Percentiles rank a stretch among this genome's conserved stretches.
Conservation (phyloP, 2,797 vertebrate genomes). For the Mus spretus region DNA sequence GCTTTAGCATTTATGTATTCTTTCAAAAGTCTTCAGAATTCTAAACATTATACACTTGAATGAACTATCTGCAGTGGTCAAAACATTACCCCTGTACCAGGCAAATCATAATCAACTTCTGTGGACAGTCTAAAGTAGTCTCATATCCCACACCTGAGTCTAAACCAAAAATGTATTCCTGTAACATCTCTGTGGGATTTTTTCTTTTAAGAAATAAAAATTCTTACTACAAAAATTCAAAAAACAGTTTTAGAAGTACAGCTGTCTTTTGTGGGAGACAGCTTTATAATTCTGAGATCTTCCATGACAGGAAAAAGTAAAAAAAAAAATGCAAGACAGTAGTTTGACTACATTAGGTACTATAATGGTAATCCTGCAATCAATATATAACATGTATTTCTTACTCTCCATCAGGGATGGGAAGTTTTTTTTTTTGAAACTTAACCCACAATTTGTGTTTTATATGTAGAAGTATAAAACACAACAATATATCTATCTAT, state of each 20-base stretch:
- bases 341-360: not conserved
- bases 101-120: not conserved
- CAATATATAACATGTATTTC: not conserved
- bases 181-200: not conserved
- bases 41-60: not conserved
- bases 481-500: not conserved
- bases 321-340: too few species aligned
- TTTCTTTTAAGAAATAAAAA: not conserved
- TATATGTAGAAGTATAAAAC: not conserved
- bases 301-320: not conserved
- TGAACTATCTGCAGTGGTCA: not conserved
- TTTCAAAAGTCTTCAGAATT: not conserved
- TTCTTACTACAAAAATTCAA: not conserved
- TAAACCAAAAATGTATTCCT: not conserved
- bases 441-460: not conserved
- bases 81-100: not conserved
- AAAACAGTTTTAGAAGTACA: not conserved
- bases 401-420: not conserved
- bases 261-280: not conserved
- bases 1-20: not conserved
- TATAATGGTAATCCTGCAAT: too few species aligned
- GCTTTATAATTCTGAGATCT: not conserved
- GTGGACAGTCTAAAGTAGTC: not conserved
- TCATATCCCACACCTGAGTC: not conserved
- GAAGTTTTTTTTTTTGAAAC: not conserved